These are phyloP conservation scores for Mico argentatus DNA, from an alignment of 2,797 vertebrate genomes.

Conservation along the genomic window DNA sequence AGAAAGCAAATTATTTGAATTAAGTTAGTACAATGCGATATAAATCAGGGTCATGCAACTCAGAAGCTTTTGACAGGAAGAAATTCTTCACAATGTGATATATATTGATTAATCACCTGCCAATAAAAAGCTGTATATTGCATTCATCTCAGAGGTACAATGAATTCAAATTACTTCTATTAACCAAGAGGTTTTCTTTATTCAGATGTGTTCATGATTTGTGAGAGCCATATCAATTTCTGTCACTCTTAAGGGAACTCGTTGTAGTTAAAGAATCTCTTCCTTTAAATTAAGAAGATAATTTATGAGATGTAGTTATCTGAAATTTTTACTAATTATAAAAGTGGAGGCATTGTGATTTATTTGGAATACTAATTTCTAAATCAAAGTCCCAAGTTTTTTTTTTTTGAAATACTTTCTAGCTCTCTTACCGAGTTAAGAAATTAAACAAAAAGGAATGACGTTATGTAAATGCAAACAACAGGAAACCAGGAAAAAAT, in stretches of 20 bases:
- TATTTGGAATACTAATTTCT: not conserved
- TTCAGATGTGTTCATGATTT: not conserved
- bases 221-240: slow-evolving; percentile 9
- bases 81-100: slow-evolving; percentile 6
- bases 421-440: not conserved
- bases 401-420: slow-evolving; percentile 23
- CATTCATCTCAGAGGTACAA: not conserved
- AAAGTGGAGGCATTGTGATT: not conserved
- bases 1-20: slow-evolving; percentile 25
- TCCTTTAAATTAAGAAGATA: not conserved
- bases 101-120: not conserved
- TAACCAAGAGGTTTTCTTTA: slow-evolving; percentile 23
- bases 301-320: not conserved
- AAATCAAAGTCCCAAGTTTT: not conserved
- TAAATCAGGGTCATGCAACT: not conserved
- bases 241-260: not conserved
- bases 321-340: not conserved
- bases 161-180: slow-evolving; percentile 56
- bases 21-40: not conserved
- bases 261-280: not conserved
- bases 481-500: not conserved
- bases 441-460: not conserved
- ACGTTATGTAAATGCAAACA: not conserved
- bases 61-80: not conserved
- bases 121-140: slow-evolving; percentile 19